These are phyloP conservation scores for Platysteira castanea DNA, from an alignment of 2,113 vertebrate genomes.

Conservation along the genomic window DNA sequence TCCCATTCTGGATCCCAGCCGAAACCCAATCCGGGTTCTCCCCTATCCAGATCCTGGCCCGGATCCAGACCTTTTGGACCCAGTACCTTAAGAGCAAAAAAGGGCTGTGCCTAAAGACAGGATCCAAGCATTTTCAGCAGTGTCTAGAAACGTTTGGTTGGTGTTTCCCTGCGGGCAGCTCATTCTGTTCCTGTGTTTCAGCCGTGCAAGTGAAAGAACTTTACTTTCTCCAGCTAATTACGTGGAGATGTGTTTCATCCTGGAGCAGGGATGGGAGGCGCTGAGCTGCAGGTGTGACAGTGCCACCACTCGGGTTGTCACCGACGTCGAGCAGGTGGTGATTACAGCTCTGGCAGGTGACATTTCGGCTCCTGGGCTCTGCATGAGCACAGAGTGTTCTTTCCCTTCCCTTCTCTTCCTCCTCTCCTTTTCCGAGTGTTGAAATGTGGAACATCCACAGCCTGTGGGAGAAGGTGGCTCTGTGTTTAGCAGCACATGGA, in stretches of 20 bases:
- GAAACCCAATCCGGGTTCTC: accelerated
- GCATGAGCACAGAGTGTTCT: slow-evolving; percentile 21
- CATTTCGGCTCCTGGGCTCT: slow-evolving; percentile 48
- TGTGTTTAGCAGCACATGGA: background rate
- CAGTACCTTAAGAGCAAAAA: background rate
- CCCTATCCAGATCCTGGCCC: accelerated
- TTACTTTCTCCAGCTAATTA: background rate
- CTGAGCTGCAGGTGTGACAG: background rate
- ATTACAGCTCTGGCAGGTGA: slow-evolving; percentile 49
- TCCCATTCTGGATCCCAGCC: background rate
- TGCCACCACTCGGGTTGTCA: background rate
- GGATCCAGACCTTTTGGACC: background rate
- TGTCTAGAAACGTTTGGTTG: background rate
- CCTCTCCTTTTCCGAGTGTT: background rate
- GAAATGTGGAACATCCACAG: background rate
- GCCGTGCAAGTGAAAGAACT: background rate
- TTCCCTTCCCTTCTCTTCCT: background rate
- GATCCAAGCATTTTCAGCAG: background rate
- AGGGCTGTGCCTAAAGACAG: background rate
- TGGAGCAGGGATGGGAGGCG: background rate
- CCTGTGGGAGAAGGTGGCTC: background rate
- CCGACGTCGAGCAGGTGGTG: background rate
- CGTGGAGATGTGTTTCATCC: background rate
- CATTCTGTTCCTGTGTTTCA: background rate
- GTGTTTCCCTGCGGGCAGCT: background rate